Conservation (phyloP, 1,140 invertebrate genomes). For the Drosophila azteca region DNA sequence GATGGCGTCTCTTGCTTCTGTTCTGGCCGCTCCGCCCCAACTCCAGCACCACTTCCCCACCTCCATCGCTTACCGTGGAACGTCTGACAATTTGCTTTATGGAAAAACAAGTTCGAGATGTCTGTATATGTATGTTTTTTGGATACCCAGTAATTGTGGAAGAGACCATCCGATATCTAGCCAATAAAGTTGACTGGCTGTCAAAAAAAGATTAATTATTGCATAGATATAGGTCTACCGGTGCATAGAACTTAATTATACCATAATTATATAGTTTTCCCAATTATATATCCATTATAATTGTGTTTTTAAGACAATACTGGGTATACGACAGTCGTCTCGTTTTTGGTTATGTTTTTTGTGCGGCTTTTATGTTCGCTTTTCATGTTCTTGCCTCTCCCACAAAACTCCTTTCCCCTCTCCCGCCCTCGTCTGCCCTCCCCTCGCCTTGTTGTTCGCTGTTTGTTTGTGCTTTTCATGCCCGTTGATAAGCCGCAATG, state of each 20-base stretch:
- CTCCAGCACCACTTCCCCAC: neutral
- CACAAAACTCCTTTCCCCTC: constrained; percentile 7
- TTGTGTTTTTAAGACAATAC: too few relatives aligned
- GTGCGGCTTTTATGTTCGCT: constrained; percentile 57
- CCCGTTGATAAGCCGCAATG: constrained; percentile 73
- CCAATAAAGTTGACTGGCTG: too few relatives aligned
- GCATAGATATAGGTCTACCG: too few relatives aligned
- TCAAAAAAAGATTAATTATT: too few relatives aligned
- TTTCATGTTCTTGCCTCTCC: constrained; percentile 38
- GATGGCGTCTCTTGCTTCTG: constrained; percentile 65
- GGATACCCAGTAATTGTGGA: too few relatives aligned
- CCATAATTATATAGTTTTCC: too few relatives aligned
- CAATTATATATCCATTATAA: too few relatives aligned
- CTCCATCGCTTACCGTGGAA: neutral
- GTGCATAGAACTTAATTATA: too few relatives aligned
- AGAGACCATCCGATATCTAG: too few relatives aligned
- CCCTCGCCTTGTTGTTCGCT: constrained; percentile 30
- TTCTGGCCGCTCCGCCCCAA: neutral
- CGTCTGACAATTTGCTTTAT: constrained; percentile 34
- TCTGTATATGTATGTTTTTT: constrained; percentile 15
- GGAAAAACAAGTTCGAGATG: constrained; percentile 59
- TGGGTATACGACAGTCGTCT: too few relatives aligned
- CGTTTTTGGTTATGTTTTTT: constrained; percentile 21
- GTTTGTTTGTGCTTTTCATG: constrained; percentile 41
- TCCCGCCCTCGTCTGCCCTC: neutral